phyloP scores from a whole-genome alignment of 2,797 vertebrate species.

The Catamblyrhynchus diadema region DNA sequence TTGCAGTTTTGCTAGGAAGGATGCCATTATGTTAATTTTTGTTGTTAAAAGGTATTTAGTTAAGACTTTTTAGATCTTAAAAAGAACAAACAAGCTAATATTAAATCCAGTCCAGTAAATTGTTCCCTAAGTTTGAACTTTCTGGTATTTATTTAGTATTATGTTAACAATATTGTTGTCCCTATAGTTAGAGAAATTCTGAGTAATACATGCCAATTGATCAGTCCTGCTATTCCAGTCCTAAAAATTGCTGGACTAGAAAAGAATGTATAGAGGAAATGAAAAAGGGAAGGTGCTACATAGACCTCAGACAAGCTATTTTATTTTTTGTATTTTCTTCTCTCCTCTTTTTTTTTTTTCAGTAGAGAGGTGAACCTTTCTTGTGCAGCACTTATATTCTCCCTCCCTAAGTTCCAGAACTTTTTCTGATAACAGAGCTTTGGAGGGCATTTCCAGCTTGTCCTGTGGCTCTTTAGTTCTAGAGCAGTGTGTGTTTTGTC shows the following conservation, averaged over 20 bases:
- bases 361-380: neutral
- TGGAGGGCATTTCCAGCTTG: neutral
- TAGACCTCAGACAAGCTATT: neutral
- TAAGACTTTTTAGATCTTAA: neutral
- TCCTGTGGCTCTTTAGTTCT: neutral
- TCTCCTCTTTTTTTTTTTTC: neutral
- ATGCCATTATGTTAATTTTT: neutral
- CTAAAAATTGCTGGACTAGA: conserved; percentile 7
- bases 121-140: neutral
- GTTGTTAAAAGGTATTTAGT: neutral
- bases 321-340: neutral
- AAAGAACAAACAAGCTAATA: neutral
- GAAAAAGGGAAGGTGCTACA: neutral
- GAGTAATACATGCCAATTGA: neutral
- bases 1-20: neutral
- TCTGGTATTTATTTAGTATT: neutral
- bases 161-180: neutral
- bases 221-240: neutral
- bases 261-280: neutral
- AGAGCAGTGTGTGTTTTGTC: neutral
- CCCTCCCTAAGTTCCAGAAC: neutral
- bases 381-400: neutral
- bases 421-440: neutral
- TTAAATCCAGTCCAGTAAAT: neutral
- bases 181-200: neutral